Conservation (phyloP, 2,888 invertebrate species). For the Nebria salina region DNA sequence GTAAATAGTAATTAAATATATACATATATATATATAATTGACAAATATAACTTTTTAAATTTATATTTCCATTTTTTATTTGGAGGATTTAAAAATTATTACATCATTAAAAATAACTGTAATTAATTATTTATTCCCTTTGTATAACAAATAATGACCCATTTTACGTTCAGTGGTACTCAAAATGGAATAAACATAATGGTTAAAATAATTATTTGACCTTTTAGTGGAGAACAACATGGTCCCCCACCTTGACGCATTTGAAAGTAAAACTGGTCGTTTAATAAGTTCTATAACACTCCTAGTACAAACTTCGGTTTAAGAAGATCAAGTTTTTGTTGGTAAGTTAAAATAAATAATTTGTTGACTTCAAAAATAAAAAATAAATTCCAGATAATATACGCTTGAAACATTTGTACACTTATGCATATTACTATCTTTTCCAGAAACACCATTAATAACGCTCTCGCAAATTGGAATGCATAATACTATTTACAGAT, state of each 20-base stretch:
- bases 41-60: no score
- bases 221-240: conserved; percentile 22
- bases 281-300: conserved; percentile 23
- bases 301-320: conserved; percentile 40
- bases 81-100: background rate
- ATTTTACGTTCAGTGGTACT: background rate
- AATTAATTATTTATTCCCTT: background rate
- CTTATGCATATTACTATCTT: background rate
- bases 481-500: background rate
- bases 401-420: no score
- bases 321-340: conserved; percentile 41
- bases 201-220: conserved; percentile 29
- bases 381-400: background rate
- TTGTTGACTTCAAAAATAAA: background rate
- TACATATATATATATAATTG: no score
- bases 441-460: background rate
- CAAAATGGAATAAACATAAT: background rate
- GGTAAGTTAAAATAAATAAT: conserved; percentile 32
- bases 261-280: conserved; percentile 42
- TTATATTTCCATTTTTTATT: background rate
- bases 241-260: conserved; percentile 23
- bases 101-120: background rate
- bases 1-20: background rate
- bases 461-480: background rate
- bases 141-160: background rate